These are phyloP conservation scores for Cryptocephalus moraei DNA, from an alignment of 2,888 invertebrate species.

Conservation along the genomic window DNA sequence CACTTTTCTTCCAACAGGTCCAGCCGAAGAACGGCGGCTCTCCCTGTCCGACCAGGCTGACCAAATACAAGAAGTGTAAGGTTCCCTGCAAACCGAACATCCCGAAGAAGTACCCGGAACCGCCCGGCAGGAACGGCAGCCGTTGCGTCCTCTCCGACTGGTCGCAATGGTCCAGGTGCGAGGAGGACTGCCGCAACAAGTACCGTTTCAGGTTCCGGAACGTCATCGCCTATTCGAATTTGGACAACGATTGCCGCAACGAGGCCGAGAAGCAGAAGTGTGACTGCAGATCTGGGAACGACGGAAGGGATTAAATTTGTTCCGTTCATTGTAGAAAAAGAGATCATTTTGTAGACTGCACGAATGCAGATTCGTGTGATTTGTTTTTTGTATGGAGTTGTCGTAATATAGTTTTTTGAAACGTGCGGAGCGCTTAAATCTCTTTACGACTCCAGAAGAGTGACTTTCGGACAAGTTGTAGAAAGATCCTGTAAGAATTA, in stretches of 20 bases:
- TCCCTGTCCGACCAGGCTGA: conserved; percentile 41
- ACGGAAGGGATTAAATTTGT: too few relatives aligned
- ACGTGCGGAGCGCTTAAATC: too few relatives aligned
- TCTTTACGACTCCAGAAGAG: too few relatives aligned
- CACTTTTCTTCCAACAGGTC: conserved; percentile 18
- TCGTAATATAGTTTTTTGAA: too few relatives aligned
- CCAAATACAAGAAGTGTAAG: conserved; percentile 33
- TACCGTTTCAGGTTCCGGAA: conserved; percentile 44
- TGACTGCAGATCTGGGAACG: too few relatives aligned
- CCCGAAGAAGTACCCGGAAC: neutral
- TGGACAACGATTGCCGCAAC: conserved; percentile 28
- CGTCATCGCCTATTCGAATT: conserved; percentile 29
- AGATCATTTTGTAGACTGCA: neutral
- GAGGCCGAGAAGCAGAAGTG: conserved; percentile 27
- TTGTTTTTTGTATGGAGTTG: too few relatives aligned
- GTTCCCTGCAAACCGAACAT: conserved; percentile 16
- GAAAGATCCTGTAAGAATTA: too few relatives aligned
- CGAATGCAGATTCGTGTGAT: too few relatives aligned
- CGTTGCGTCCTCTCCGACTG: conserved; percentile 39
- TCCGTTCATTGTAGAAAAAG: neutral
- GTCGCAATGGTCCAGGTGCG: conserved; percentile 53
- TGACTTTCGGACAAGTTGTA: too few relatives aligned
- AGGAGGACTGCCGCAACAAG: conserved; percentile 49
- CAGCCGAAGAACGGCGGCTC: conserved; percentile 40
- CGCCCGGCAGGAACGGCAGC: conserved; percentile 36